phyloP scores from a whole-genome alignment of 2,888 invertebrate genomes.

The Tinea semifulvella region DNA sequence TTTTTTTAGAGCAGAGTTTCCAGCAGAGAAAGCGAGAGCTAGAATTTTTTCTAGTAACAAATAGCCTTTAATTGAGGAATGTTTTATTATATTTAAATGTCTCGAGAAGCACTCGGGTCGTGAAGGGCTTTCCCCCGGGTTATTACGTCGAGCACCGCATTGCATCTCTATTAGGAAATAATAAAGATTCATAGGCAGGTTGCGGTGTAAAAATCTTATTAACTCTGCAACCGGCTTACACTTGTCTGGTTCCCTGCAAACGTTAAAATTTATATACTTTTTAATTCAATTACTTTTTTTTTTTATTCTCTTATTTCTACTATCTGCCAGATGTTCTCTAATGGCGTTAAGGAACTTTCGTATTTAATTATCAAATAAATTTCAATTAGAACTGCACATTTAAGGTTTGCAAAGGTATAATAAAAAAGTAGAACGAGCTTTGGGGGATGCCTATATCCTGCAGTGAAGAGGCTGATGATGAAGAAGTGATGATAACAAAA shows the following conservation, averaged over 20 bases:
- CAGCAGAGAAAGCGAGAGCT: no score
- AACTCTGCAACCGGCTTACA: conserved; percentile 14
- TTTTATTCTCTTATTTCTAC: neutral
- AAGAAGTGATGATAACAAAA: no score
- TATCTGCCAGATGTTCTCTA: neutral
- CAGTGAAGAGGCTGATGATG: no score
- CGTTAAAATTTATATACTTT: conserved; percentile 10
- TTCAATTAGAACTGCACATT: no score
- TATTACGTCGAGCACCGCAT: conserved; percentile 12
- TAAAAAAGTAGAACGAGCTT: no score
- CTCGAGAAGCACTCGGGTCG: neutral
- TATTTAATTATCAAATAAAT: no score
- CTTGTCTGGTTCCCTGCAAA: neutral
- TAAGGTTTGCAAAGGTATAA: no score
- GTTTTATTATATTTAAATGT: neutral
- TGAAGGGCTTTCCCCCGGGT: neutral
- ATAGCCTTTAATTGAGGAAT: neutral
- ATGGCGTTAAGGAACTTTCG: neutral
- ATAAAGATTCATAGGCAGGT: conserved; percentile 27
- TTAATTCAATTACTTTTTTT: conserved; percentile 5
- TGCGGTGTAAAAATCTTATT: conserved; percentile 24
- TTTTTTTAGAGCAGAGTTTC: no score
- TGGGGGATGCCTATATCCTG: no score
- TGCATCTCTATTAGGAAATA: conserved; percentile 24
- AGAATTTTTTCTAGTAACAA: no score